These are phyloP conservation scores for Heliconius aoede DNA, from an alignment of 2,888 invertebrate genomes.

Conservation along the genomic window DNA sequence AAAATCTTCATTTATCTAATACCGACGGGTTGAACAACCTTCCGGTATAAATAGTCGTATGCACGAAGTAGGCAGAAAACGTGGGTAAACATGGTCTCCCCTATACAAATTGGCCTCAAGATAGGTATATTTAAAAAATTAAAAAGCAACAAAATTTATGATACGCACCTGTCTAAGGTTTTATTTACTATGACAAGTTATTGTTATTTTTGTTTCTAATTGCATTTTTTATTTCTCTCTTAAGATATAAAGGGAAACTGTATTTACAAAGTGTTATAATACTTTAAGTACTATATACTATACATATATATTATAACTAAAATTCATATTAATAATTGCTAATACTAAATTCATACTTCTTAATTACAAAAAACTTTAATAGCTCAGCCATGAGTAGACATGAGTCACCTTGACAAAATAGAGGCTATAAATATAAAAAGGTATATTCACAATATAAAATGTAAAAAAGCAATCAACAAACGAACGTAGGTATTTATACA, in stretches of 20 bases:
- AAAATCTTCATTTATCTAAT: slow-evolving; percentile 30
- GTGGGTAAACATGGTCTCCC: slow-evolving; percentile 57
- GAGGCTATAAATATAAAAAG: neutral
- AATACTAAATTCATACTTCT: no score
- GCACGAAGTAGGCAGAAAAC: slow-evolving; percentile 62
- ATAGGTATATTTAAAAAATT: neutral
- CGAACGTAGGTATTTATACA: slow-evolving; percentile 6
- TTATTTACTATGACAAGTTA: no score
- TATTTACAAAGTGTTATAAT: neutral
- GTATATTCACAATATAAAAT: neutral
- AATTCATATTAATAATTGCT: neutral
- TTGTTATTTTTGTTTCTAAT: neutral
- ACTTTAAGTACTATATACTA: no score
- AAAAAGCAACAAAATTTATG: neutral
- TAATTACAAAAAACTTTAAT: no score
- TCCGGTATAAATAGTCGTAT: slow-evolving; percentile 71
- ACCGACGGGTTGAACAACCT: slow-evolving; percentile 76
- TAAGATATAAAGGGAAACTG: neutral
- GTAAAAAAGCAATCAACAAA: neutral
- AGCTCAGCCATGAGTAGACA: no score
- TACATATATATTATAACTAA: no score
- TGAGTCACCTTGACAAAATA: no score
- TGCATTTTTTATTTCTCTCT: neutral
- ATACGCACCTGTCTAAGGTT: neutral
- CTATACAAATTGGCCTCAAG: slow-evolving; percentile 51